A percentile compares a stretch with the other conserved stretches of the same genome.
phyloP scores from a whole-genome alignment of 2,113 vertebrate species.

The Hyperopisus bebe region DNA sequence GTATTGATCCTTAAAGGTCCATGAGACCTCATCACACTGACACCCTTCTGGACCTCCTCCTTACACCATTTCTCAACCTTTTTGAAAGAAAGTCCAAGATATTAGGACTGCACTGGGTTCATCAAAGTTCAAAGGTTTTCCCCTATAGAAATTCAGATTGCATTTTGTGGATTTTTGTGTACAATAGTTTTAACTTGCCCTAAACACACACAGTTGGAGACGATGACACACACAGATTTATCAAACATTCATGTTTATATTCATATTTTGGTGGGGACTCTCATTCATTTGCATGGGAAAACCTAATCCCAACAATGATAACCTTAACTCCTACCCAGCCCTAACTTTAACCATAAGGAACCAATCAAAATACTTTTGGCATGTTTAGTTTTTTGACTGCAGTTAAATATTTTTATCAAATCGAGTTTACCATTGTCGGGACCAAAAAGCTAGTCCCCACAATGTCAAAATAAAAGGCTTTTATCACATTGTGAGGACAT shows the following conservation, averaged over 20 bases:
- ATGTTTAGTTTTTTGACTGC: not conserved
- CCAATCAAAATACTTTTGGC: not conserved
- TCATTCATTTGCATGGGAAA: not conserved
- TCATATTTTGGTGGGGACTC: not conserved
- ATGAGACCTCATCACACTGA: slow-evolving; percentile 42
- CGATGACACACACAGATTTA: not conserved
- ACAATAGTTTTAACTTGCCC: not conserved
- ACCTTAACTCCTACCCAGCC: not conserved
- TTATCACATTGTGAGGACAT: not conserved
- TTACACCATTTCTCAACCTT: slow-evolving; percentile 48
- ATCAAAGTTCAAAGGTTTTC: not conserved
- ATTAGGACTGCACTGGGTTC: not conserved
- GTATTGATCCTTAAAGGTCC: slow-evolving; percentile 52
- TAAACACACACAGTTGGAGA: not conserved
- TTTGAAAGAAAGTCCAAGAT: not conserved
- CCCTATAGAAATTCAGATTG: not conserved
- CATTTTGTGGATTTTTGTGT: not conserved
- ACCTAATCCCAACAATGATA: not conserved
- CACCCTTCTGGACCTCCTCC: slow-evolving; percentile 24
- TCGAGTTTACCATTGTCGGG: not conserved
- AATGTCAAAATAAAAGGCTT: not conserved
- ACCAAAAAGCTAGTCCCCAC: not conserved
- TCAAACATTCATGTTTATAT: not conserved
- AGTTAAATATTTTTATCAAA: not conserved
- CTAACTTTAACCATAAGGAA: not conserved